Percentiles rank a stretch among this genome's conserved stretches.
Conservation (phyloP, 1,140 invertebrate genomes). For the Anastrepha ludens region DNA sequence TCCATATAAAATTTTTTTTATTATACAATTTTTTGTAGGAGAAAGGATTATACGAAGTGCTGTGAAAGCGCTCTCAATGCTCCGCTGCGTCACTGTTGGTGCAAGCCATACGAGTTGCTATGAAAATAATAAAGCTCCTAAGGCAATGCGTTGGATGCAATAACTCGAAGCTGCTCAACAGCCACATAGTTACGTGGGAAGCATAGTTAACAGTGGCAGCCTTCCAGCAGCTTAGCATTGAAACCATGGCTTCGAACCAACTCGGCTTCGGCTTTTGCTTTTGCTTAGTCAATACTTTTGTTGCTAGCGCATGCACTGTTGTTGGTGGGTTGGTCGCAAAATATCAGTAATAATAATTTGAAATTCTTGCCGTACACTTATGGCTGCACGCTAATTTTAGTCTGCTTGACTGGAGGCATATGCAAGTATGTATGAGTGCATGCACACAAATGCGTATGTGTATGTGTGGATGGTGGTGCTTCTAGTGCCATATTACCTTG, state of each 20-base stretch:
- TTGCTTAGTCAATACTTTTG: not conserved
- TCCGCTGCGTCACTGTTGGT: no score
- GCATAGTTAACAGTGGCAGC: no score
- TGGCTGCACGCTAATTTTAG: conserved; percentile 32
- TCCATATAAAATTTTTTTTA: no score
- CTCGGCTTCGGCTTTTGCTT: not conserved
- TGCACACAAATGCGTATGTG: not conserved
- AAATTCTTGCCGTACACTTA: not conserved
- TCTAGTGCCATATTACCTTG: not conserved
- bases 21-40: no score
- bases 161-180: not conserved
- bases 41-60: no score
- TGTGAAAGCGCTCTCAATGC: no score
- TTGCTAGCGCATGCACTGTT: not conserved
- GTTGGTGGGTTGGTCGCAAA: not conserved
- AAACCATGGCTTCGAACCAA: not conserved
- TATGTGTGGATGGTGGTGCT: no score
- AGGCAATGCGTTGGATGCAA: not conserved
- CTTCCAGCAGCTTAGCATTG: not conserved
- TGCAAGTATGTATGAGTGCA: not conserved
- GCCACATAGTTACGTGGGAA: not conserved
- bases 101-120: not conserved
- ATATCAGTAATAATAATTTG: not conserved
- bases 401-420: not conserved
- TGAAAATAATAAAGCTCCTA: not conserved